Evolutionary conservation across 2,888 invertebrate genomes (phyloP).

Genomic region (Ormia ochracea): DNA sequence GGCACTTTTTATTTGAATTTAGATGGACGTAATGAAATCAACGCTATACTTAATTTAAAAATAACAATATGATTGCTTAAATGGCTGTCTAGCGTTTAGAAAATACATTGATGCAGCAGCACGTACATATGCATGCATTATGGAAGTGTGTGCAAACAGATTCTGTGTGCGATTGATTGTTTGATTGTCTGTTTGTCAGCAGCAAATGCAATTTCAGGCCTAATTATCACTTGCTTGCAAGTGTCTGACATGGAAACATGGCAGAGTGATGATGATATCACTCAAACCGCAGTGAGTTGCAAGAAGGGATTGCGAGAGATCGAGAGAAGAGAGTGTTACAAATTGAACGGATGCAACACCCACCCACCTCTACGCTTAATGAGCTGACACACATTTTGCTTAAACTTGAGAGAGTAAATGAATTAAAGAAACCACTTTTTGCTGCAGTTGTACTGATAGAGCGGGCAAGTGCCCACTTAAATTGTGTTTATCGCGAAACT

Average conservation of each 20-base stretch:
- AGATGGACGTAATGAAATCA: conserved; percentile 63
- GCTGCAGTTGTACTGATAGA: background rate
- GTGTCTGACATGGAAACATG: conserved; percentile 41
- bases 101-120: background rate
- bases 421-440: conserved; percentile 45
- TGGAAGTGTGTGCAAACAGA: background rate
- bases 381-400: conserved; percentile 55
- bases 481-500: conserved; percentile 11
- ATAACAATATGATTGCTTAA: conserved; percentile 58
- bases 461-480: no score
- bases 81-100: conserved; percentile 35
- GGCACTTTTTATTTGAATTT: conserved; percentile 61
- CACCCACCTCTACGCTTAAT: conserved; percentile 56
- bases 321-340: conserved; percentile 23
- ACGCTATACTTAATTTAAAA: conserved; percentile 63
- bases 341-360: conserved; percentile 61
- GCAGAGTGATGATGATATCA: conserved; percentile 52
- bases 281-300: conserved; percentile 22
- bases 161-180: background rate
- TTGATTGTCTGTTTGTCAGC: conserved; percentile 2
- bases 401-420: conserved; percentile 53
- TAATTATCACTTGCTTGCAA: conserved; percentile 46
- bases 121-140: background rate
- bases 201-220: conserved; percentile 58
- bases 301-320: background rate